phyloP scores from a whole-genome alignment of 2,888 invertebrate genomes.

The Tridacna crocea region DNA sequence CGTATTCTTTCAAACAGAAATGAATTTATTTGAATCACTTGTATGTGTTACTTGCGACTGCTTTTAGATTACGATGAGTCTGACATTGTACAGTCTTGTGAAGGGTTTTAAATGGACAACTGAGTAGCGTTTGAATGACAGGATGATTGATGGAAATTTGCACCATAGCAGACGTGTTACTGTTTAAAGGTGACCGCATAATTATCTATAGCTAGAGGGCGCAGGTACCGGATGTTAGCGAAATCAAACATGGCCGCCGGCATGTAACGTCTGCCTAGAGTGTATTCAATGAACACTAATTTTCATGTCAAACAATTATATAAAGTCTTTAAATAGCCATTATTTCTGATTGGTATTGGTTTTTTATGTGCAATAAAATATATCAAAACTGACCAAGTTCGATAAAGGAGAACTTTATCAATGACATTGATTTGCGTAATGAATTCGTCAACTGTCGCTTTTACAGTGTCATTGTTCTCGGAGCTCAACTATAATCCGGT shows the following conservation, averaged over 20 bases:
- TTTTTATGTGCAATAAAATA: slow-evolving; percentile 9
- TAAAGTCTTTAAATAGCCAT: slow-evolving; percentile 11
- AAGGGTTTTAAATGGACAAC: background rate
- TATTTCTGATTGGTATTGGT: slow-evolving; percentile 17
- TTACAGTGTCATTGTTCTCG: no score
- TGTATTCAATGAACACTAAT: slow-evolving; percentile 21
- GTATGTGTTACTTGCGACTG: no score
- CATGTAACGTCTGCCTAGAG: slow-evolving; percentile 1
- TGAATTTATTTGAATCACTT: no score
- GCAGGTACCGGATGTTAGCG: slow-evolving; percentile 6
- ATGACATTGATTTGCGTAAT: no score
- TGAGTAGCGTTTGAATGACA: slow-evolving; percentile 15
- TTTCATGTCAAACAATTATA: slow-evolving; percentile 12
- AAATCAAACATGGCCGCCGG: slow-evolving; percentile 14
- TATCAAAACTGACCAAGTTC: no score
- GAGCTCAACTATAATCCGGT: no score
- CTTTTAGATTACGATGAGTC: no score
- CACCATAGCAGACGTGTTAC: slow-evolving; percentile 36
- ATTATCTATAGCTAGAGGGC: slow-evolving; percentile 32
- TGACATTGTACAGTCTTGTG: no score
- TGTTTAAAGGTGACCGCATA: slow-evolving; percentile 34
- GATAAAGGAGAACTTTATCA: no score
- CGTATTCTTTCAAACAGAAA: no score
- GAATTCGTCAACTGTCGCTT: no score
- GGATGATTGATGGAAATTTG: slow-evolving; percentile 30